Conservation (phyloP, 2,113 vertebrate genomes). For the Ammospiza caudacuta region DNA sequence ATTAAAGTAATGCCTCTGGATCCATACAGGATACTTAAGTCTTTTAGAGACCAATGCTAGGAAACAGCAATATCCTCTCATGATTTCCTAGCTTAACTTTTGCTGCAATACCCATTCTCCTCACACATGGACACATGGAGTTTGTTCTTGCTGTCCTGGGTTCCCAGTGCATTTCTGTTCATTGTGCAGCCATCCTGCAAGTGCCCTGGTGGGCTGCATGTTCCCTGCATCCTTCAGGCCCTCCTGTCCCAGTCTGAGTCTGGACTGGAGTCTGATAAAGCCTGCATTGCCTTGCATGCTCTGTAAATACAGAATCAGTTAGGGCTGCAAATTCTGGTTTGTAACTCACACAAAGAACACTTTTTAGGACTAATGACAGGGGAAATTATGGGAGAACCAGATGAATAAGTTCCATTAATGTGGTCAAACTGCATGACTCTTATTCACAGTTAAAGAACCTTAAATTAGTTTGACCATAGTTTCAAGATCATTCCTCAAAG, state of each 20-base stretch:
- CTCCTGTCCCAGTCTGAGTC: not conserved
- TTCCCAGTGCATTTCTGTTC: not conserved
- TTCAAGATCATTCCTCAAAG: not conserved
- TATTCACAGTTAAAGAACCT: not conserved
- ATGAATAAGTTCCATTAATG: not conserved
- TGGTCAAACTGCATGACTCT: not conserved
- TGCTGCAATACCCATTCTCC: not conserved
- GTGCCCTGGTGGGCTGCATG: not conserved
- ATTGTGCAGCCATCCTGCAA: not conserved
- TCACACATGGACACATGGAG: accelerated
- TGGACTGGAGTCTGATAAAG: not conserved
- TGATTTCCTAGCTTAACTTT: not conserved
- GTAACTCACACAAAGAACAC: not conserved
- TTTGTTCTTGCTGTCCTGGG: not conserved
- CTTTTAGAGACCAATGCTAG: not conserved
- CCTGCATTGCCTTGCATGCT: too few relatives aligned
- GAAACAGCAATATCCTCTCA: not conserved
- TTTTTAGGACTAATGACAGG: not conserved
- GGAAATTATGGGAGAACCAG: not conserved
- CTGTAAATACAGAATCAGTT: not conserved
- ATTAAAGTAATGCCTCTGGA: not conserved
- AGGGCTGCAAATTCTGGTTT: not conserved
- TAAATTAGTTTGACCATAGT: not conserved
- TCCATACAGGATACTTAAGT: not conserved
- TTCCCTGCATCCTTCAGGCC: not conserved